Evolutionary conservation across 2,888 invertebrate species (phyloP).

Genomic region (Cephus pygmeus): DNA sequence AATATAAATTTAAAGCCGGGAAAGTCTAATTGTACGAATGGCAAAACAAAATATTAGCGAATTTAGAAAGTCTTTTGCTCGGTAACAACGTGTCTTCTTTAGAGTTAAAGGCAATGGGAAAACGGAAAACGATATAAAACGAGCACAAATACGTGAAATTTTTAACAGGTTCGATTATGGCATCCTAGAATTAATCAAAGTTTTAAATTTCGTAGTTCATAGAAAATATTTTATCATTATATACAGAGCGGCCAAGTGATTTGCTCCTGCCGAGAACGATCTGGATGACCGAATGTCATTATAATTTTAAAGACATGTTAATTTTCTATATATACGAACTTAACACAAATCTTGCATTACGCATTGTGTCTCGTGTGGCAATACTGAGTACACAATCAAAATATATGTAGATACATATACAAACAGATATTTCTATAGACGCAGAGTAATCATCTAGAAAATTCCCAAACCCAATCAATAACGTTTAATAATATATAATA

Average conservation of each 20-base stretch:
- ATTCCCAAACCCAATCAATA: neutral
- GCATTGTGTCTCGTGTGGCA: no score
- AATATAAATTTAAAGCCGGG: neutral
- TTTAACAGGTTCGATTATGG: slow-evolving; percentile 10
- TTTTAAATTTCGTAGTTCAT: slow-evolving; percentile 29
- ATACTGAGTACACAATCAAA: slow-evolving; percentile 14
- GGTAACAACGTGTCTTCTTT: neutral
- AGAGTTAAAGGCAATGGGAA: neutral
- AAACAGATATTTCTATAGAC: neutral
- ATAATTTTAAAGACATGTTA: slow-evolving; percentile 3
- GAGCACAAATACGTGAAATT: neutral
- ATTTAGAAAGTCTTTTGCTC: neutral
- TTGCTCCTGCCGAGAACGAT: neutral
- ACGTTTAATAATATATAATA: neutral
- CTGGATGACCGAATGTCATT: neutral
- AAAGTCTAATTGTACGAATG: neutral
- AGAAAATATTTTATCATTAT: slow-evolving; percentile 35
- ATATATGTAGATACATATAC: slow-evolving; percentile 10
- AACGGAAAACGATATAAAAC: neutral
- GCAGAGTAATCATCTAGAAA: neutral
- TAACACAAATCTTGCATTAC: neutral
- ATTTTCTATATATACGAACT: slow-evolving; percentile 18
- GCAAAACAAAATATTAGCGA: neutral
- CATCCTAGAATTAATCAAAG: slow-evolving; percentile 7
- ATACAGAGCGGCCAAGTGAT: slow-evolving; percentile 27